phyloP scores from a whole-genome alignment of 2,888 invertebrate species.

The Leuctra nigra region DNA sequence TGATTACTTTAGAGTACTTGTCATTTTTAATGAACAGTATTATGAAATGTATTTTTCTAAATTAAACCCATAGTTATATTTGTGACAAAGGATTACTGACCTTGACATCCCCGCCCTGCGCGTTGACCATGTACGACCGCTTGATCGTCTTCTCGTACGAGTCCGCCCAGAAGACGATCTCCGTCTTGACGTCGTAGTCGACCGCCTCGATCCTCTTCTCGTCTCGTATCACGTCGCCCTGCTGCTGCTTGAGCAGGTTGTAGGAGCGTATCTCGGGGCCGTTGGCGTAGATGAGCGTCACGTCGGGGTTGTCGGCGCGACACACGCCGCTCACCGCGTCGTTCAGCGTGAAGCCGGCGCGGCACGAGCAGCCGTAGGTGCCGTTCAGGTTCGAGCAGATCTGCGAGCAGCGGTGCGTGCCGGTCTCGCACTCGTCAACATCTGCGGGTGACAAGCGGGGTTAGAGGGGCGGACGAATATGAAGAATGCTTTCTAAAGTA shows the following conservation, averaged over 20 bases:
- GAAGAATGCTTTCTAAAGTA: too few species aligned
- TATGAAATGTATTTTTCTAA: too few species aligned
- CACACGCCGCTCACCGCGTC: slow-evolving; percentile 79
- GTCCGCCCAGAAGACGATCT: slow-evolving; percentile 95
- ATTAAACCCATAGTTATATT: too few species aligned
- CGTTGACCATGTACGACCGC: slow-evolving; percentile 83
- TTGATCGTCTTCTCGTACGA: slow-evolving; percentile 85
- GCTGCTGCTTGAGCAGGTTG: slow-evolving; percentile 47
- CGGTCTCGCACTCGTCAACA: slow-evolving; percentile 80
- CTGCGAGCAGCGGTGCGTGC: slow-evolving; percentile 87
- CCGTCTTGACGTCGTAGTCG: slow-evolving; percentile 76
- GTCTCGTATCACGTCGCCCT: slow-evolving; percentile 63
- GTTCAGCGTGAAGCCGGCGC: slow-evolving; percentile 68
- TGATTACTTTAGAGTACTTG: too few species aligned
- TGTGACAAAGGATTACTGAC: too few species aligned
- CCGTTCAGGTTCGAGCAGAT: slow-evolving; percentile 89
- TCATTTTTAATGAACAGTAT: too few species aligned
- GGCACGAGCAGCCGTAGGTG: slow-evolving; percentile 78
- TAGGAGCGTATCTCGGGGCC: slow-evolving; percentile 81
- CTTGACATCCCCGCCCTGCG: slow-evolving; percentile 66
- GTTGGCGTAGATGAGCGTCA: slow-evolving; percentile 67
- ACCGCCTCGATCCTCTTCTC: slow-evolving; percentile 88
- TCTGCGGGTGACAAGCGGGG: slow-evolving; percentile 46
- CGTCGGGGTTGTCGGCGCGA: slow-evolving; percentile 58
- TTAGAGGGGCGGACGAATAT: too few species aligned